phyloP scores from a whole-genome alignment of 2,113 vertebrate species.

The Felis chaus region DNA sequence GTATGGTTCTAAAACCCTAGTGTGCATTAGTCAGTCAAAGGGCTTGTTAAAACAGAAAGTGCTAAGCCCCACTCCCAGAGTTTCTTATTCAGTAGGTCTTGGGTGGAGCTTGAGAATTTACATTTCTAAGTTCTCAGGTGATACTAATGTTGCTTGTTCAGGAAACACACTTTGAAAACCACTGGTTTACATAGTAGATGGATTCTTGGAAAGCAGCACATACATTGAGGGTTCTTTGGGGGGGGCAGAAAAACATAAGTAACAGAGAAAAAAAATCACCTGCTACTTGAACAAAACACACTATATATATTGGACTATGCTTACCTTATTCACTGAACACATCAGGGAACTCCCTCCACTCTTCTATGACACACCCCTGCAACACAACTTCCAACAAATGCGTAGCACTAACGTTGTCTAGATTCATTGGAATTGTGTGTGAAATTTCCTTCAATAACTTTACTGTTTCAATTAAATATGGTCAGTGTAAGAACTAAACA shows the following conservation, averaged over 20 bases:
- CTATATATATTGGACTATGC: not conserved
- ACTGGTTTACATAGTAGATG: not conserved
- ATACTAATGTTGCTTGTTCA: not conserved
- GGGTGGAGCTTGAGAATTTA: not conserved
- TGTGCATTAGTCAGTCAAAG: not conserved
- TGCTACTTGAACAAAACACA: not conserved
- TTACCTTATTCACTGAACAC: not conserved
- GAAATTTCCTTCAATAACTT: not conserved
- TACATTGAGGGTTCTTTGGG: not conserved
- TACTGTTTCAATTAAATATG: slow-evolving; percentile 33
- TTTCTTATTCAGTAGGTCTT: not conserved
- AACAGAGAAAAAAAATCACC: not conserved
- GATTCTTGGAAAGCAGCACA: not conserved
- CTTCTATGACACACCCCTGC: fast-evolving
- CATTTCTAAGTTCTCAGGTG: not conserved
- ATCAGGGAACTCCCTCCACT: not conserved
- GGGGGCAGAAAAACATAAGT: not conserved
- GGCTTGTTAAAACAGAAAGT: not conserved
- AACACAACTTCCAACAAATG: not conserved
- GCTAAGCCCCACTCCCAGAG: not conserved
- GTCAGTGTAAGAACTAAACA: not conserved
- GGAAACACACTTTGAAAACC: not conserved
- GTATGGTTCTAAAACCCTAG: not conserved
- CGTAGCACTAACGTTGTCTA: not conserved
- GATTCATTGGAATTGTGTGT: not conserved